Evolutionary conservation across 2,888 invertebrate species (phyloP).

Genomic region (Leptura quadrifasciata): DNA sequence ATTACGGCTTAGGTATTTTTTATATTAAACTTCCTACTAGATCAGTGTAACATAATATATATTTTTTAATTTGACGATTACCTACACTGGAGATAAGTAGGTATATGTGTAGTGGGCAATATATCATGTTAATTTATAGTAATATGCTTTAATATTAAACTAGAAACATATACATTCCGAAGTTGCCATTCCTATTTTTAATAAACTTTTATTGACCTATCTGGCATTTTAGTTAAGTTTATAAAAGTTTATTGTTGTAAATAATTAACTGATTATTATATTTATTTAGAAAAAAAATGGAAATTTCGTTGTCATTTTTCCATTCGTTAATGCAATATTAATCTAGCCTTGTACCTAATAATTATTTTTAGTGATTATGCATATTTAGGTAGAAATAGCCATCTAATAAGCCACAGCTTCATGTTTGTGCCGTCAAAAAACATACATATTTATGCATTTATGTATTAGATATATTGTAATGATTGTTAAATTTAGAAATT

Average conservation of each 20-base stretch:
- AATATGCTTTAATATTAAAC: constrained; percentile 62
- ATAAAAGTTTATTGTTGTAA: constrained; percentile 65
- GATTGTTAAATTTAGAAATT: constrained; percentile 71
- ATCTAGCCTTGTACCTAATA: constrained; percentile 27
- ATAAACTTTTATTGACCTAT: constrained; percentile 47
- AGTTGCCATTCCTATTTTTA: constrained; percentile 59
- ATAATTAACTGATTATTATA: constrained; percentile 36
- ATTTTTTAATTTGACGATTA: constrained; percentile 35
- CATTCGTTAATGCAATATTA: constrained; percentile 26
- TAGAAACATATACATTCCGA: constrained; percentile 61
- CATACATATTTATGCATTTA: constrained; percentile 66
- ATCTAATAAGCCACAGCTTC: constrained; percentile 67
- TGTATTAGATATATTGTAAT: constrained; percentile 69
- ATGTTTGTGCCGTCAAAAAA: constrained; percentile 69
- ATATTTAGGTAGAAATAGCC: constrained; percentile 61
- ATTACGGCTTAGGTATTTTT: constrained; percentile 60
- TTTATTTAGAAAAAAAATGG: constrained; percentile 25
- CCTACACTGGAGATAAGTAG: constrained; percentile 55
- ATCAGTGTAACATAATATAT: constrained; percentile 51
- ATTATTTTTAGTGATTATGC: constrained; percentile 52
- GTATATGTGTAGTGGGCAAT: constrained; percentile 69
- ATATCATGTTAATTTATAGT: constrained; percentile 64
- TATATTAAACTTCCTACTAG: constrained; percentile 56
- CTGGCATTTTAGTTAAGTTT: constrained; percentile 61
- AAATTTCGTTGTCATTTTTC: constrained; percentile 16